Base-by-base conservation (phyloP, 2,888 invertebrate species). In the Diplolepis rosae region DNA sequence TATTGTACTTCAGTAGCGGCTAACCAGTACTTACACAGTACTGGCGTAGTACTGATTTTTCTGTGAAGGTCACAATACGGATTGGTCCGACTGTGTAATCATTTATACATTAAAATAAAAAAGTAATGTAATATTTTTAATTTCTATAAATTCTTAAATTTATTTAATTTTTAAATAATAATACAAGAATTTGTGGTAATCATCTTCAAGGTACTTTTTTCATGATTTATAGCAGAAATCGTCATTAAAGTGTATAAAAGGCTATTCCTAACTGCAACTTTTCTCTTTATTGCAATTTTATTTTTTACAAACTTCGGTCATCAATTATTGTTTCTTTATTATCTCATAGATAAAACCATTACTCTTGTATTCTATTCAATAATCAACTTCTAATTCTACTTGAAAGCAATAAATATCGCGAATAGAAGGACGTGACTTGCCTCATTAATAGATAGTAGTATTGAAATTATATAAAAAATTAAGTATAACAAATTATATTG, bases 171-270 rank as follows among this genome's bases (percentile, higher is more conserved):
- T 28, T 27, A 11, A 7, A 28, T 27, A 28, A 52, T 13, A 15
- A n/a, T 6, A 28, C 52, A 52, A 52, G 52, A 28, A 22, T 27
- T 28, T 52, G 28, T 52, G 52, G n/a, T 52, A 28, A 52, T 52
- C 24, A 11, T 27, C 28, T n/a, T 52, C 52, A 52, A 52, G 52
- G 52, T 52, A 27, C 7, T 52, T 52, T 50, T 51, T 52, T 52
- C 15, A 52, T 52, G 28, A 52, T 52, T 52, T 52, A 52, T 52
- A 24, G 51, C 24, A 22, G n/a, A 52, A 52, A 52, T 28, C 3
- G 27, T n/a, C n/a, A 52, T 52, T 28, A 52, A 28, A n/a, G n/a
- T n/a, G 3, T 27, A 13, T 52, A 15, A 15, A 28, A 51, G 27
- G 51, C 27, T 4, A 51, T n/a, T 51, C 5, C n/a, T 51, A 27